phyloP scores from a whole-genome alignment of 2,113 vertebrate species.

The Rhinolophus sinicus region DNA sequence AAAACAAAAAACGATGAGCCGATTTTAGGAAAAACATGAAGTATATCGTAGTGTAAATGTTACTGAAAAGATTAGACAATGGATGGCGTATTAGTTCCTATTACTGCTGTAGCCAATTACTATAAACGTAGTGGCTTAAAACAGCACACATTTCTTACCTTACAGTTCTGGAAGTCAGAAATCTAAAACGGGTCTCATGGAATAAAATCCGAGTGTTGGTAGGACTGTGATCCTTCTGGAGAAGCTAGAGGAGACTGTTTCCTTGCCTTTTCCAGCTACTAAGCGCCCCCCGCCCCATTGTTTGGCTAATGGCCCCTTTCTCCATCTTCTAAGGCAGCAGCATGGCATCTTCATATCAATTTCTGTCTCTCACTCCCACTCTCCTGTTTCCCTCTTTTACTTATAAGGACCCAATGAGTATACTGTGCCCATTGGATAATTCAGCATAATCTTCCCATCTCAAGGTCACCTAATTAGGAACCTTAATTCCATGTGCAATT shows the following conservation, averaged over 20 bases:
- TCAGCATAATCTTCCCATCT: not conserved
- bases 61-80: not conserved
- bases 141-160: not conserved
- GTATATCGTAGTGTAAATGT: not conserved
- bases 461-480: not conserved
- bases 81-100: not conserved
- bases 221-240: not conserved
- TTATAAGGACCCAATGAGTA: not conserved
- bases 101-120: not conserved
- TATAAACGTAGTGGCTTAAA: not conserved
- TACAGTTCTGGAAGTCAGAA: not conserved
- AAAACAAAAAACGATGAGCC: not conserved
- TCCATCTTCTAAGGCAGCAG: not conserved
- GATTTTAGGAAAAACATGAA: slow-evolving; percentile 6
- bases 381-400: not conserved
- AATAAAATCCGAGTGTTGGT: not conserved
- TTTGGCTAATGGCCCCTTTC: not conserved
- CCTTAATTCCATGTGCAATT: not conserved
- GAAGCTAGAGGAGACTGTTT: not conserved
- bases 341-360: not conserved
- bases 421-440: not conserved
- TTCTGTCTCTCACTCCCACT: not conserved
- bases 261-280: not conserved
- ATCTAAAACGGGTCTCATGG: not conserved
- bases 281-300: no score